Percentiles rank a stretch among this genome's conserved stretches.
Evolutionary conservation across 2,797 vertebrate species (phyloP).

Genomic region (Microhierax caerulescens): DNA sequence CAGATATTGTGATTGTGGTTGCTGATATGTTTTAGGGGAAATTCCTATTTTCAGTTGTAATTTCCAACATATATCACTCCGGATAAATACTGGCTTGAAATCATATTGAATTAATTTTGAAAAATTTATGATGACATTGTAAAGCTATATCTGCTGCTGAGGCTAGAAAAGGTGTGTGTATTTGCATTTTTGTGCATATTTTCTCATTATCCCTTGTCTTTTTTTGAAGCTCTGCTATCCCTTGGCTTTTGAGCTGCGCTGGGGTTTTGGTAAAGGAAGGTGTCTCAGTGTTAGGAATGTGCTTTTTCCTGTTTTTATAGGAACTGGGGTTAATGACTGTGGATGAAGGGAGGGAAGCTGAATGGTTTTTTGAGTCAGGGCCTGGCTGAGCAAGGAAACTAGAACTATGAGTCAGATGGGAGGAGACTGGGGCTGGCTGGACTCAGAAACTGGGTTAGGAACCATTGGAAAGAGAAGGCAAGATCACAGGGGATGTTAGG

Average conservation of each 20-base stretch:
- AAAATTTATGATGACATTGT: not conserved
- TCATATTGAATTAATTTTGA: not conserved
- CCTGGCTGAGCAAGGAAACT: constrained; percentile 26
- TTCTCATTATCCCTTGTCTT: not conserved
- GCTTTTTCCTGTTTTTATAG: constrained; percentile 70
- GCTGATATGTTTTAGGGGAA: not conserved
- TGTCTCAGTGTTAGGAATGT: constrained; percentile 51
- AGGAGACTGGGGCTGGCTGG: constrained; percentile 17
- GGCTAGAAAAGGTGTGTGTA: not conserved
- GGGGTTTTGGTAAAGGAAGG: constrained; percentile 50
- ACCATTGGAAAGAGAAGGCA: rapidly evolving
- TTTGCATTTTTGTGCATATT: not conserved
- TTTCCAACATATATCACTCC: not conserved
- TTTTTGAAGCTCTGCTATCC: not conserved
- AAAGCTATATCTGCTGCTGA: not conserved
- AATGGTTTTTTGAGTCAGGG: constrained; percentile 8
- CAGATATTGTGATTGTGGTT: not conserved
- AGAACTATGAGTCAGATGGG: constrained; percentile 58
- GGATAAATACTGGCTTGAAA: not conserved
- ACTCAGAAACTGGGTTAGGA: not conserved
- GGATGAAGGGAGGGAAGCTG: constrained; percentile 52
- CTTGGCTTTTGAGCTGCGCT: not conserved
- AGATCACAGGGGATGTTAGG: not conserved
- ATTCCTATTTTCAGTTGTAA: not conserved
- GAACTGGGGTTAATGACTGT: constrained; percentile 49